Percentiles rank a stretch among this genome's conserved stretches.
Conservation (phyloP, 2,888 invertebrate genomes). For the Stenodera caucasica region DNA sequence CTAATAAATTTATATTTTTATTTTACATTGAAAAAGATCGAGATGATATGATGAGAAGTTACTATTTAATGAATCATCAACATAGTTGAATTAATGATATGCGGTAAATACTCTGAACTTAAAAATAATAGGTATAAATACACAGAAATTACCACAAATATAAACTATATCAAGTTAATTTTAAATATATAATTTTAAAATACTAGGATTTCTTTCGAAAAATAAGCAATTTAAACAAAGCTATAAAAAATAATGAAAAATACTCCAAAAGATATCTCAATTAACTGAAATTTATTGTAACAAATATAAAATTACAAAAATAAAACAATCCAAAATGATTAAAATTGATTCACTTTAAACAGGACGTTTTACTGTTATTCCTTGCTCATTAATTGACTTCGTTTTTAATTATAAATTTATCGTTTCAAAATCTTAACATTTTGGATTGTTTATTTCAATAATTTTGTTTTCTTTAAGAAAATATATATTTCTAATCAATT, state of each 20-base stretch:
- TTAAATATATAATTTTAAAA: neutral
- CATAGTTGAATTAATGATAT: slow-evolving; percentile 3
- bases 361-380: neutral
- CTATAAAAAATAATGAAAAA: neutral
- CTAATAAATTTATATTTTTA: neutral
- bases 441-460: neutral
- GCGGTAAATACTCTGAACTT: slow-evolving; percentile 17
- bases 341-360: neutral
- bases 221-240: neutral
- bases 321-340: neutral
- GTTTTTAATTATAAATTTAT: neutral
- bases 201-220: neutral
- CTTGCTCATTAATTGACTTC: slow-evolving; percentile 1
- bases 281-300: neutral
- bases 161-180: neutral
- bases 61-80: neutral
- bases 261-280: neutral
- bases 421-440: neutral
- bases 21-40: neutral
- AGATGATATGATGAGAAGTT: slow-evolving; percentile 1
- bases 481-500: neutral
- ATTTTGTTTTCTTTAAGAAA: neutral
- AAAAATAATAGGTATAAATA: slow-evolving; percentile 24
- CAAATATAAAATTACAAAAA: neutral
- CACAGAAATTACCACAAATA: neutral